Evolutionary conservation across 2,113 vertebrate species (phyloP).

Genomic region (Thunnus thynnus): DNA sequence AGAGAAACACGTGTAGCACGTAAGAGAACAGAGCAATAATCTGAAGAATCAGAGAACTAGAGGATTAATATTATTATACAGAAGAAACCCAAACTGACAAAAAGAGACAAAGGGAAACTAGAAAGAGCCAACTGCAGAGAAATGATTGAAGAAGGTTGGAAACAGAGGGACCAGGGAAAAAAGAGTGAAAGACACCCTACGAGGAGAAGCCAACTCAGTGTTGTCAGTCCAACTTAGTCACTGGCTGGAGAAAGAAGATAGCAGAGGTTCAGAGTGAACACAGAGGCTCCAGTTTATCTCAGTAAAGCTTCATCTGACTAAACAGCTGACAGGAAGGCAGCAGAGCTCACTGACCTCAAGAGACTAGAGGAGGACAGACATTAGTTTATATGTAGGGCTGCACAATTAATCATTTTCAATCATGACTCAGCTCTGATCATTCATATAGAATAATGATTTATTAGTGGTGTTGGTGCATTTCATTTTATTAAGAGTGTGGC

Average conservation of each 20-base stretch:
- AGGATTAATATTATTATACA: constrained; percentile 73
- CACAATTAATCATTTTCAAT: neutral
- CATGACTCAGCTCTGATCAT: neutral
- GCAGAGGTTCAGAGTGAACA: constrained; percentile 23
- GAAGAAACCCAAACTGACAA: constrained; percentile 77
- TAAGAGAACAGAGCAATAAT: constrained; percentile 83
- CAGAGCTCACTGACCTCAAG: constrained; percentile 32
- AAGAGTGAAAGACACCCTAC: constrained; percentile 53
- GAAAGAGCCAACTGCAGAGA: constrained; percentile 70
- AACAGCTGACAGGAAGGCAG: constrained; percentile 16
- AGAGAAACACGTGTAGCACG: constrained; percentile 83
- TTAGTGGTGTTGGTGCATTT: neutral
- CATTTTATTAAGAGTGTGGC: too few species aligned
- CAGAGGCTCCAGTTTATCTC: constrained; percentile 21
- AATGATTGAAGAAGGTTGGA: constrained; percentile 41
- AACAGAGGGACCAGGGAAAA: constrained; percentile 50
- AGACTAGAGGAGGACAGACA: constrained; percentile 1
- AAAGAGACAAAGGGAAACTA: constrained; percentile 66
- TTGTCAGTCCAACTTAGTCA: constrained; percentile 73
- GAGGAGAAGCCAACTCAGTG: constrained; percentile 60
- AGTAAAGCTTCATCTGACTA: constrained; percentile 18
- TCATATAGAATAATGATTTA: neutral
- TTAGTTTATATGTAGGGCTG: constrained; percentile 15
- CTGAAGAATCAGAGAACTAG: constrained; percentile 76
- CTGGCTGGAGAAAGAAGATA: constrained; percentile 27